A percentile compares a stretch with the other conserved stretches of the same genome.
These are phyloP conservation scores for Keiferia lycopersicella DNA, from an alignment of 2,888 invertebrate genomes.

Conservation along the genomic window DNA sequence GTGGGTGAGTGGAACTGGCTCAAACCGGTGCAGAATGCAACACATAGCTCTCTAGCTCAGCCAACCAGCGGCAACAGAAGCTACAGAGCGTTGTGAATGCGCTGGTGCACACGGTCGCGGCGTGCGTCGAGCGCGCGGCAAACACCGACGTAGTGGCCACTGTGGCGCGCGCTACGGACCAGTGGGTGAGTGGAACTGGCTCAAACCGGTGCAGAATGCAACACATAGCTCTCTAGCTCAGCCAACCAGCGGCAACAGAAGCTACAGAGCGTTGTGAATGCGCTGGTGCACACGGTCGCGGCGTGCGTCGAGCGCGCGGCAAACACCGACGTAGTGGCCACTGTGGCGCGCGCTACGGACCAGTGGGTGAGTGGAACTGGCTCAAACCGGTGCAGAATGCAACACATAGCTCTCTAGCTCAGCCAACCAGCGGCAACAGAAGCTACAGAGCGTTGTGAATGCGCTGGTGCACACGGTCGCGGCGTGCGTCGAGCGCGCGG, in stretches of 20 bases:
- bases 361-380: too few species aligned
- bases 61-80: constrained; percentile 30
- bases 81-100: constrained; percentile 28
- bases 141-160: constrained; percentile 38
- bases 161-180: constrained; percentile 40
- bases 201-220: constrained; percentile 18
- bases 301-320: constrained; percentile 35
- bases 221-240: constrained; percentile 24
- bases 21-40: constrained; percentile 28
- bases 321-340: constrained; percentile 36
- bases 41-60: constrained; percentile 18
- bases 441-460: constrained; percentile 28
- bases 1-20: constrained; percentile 11
- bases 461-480: constrained; percentile 33
- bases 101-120: constrained; percentile 33
- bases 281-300: constrained; percentile 32
- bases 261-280: constrained; percentile 28
- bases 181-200: too few species aligned
- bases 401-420: constrained; percentile 28
- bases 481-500: constrained; percentile 35
- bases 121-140: constrained; percentile 34
- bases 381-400: constrained; percentile 14
- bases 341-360: constrained; percentile 41
- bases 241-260: constrained; percentile 30
- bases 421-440: constrained; percentile 28